These are phyloP conservation scores for Hylia prasina DNA, from an alignment of 2,113 vertebrate genomes.

Conservation along the genomic window DNA sequence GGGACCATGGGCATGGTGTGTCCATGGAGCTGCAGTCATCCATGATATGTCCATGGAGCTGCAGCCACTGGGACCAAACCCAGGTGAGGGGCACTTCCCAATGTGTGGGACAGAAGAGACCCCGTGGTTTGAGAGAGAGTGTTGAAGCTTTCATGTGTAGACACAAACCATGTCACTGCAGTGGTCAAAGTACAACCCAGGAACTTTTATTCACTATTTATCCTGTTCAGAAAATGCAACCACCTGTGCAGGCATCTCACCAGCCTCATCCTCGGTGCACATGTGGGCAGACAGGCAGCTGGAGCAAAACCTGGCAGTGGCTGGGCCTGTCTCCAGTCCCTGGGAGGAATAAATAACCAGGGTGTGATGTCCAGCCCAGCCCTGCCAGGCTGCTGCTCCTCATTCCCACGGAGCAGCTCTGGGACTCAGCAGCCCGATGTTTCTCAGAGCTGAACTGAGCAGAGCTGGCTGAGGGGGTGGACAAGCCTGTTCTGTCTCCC, in stretches of 20 bases:
- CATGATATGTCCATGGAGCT: not conserved
- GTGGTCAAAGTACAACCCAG: not conserved
- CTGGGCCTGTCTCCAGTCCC: not conserved
- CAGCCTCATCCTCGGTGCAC: accelerated
- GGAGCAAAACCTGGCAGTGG: not conserved
- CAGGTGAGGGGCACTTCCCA: accelerated
- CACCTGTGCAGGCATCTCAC: not conserved
- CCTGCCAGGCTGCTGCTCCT: not conserved
- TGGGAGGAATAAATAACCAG: not conserved
- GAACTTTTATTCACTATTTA: not conserved
- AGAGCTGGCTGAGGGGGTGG: not conserved
- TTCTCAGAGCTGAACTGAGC: constrained; percentile 13
- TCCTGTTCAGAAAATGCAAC: not conserved
- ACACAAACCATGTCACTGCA: not conserved
- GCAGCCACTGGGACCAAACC: not conserved
- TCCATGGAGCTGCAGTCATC: too few relatives aligned
- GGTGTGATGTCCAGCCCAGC: not conserved
- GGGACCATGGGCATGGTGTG: too few relatives aligned
- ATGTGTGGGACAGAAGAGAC: accelerated
- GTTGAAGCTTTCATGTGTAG: not conserved
- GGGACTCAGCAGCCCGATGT: not conserved
- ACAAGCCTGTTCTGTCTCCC: not conserved
- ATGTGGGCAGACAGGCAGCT: not conserved
- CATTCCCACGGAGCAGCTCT: not conserved
- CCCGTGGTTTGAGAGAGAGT: not conserved